These are phyloP conservation scores for Ophion ellenae DNA, from an alignment of 2,888 invertebrate species.

Conservation along the genomic window DNA sequence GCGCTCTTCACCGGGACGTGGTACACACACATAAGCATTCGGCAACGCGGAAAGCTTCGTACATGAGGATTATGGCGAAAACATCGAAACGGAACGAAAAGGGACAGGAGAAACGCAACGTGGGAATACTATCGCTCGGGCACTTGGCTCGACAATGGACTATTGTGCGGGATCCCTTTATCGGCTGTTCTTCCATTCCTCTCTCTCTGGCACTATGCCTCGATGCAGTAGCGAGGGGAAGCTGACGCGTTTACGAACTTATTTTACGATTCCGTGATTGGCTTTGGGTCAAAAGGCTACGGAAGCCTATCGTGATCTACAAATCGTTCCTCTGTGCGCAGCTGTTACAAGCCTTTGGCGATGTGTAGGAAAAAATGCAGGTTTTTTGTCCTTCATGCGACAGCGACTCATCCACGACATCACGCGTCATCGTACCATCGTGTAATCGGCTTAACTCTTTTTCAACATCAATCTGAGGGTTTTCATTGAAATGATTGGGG, in stretches of 20 bases:
- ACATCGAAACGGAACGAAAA: not conserved
- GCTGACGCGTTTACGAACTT: slow-evolving; percentile 30
- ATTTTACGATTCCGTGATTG: slow-evolving; percentile 44
- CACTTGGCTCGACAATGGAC: slow-evolving; percentile 36
- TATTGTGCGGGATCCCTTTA: slow-evolving; percentile 22
- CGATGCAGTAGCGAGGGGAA: not conserved
- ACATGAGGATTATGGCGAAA: slow-evolving; percentile 30
- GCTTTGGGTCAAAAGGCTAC: slow-evolving; percentile 14
- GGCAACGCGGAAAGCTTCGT: not conserved
- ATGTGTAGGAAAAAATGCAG: not conserved
- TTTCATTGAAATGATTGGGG: not conserved
- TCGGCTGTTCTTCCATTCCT: slow-evolving; percentile 17
- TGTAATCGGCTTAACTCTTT: not conserved
- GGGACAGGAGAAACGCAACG: not conserved
- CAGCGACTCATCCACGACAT: not conserved
- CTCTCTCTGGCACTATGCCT: not conserved
- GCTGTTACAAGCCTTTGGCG: slow-evolving; percentile 5
- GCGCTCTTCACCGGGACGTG: not conserved
- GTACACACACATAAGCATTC: not conserved
- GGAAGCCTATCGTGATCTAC: slow-evolving; percentile 31
- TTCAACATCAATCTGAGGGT: not conserved
- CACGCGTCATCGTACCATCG: not conserved
- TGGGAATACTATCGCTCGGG: slow-evolving; percentile 9
- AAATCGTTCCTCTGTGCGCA: slow-evolving; percentile 19
- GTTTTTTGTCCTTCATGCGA: not conserved